Conservation (phyloP, 2,113 vertebrate genomes). For the Pimephales promelas region DNA sequence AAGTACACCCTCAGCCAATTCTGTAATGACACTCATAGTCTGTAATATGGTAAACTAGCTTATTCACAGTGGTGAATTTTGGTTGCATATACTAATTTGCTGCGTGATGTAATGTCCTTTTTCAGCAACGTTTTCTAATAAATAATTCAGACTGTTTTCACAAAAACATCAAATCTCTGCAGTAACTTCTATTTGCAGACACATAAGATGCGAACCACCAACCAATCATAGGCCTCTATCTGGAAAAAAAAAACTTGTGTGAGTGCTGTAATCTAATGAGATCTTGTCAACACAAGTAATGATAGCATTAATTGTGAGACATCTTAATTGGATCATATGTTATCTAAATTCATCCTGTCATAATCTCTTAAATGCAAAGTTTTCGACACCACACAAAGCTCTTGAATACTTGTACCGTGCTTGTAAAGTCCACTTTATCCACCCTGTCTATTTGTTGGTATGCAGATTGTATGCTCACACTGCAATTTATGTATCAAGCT, state of each 20-base stretch:
- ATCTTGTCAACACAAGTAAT: neutral
- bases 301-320: neutral
- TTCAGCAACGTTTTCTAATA: neutral
- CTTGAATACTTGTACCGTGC: neutral
- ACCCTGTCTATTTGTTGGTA: neutral
- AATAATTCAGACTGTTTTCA: neutral
- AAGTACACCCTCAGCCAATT: neutral
- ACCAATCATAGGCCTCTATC: neutral
- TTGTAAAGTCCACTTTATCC: slow-evolving; percentile 14
- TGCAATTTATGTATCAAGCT: neutral
- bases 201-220: neutral
- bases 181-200: neutral
- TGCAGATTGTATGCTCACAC: neutral
- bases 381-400: neutral
- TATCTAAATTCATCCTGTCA: slow-evolving; percentile 2
- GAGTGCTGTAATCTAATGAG: neutral
- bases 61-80: neutral
- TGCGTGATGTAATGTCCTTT: too few species aligned
- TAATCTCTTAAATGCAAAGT: neutral
- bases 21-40: neutral
- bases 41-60: neutral
- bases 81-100: neutral
- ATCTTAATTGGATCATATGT: slow-evolving; percentile 15
- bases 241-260: neutral
- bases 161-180: neutral